These are phyloP conservation scores for Sminthurides aquaticus DNA, from an alignment of 2,888 invertebrate species.

Conservation along the genomic window DNA sequence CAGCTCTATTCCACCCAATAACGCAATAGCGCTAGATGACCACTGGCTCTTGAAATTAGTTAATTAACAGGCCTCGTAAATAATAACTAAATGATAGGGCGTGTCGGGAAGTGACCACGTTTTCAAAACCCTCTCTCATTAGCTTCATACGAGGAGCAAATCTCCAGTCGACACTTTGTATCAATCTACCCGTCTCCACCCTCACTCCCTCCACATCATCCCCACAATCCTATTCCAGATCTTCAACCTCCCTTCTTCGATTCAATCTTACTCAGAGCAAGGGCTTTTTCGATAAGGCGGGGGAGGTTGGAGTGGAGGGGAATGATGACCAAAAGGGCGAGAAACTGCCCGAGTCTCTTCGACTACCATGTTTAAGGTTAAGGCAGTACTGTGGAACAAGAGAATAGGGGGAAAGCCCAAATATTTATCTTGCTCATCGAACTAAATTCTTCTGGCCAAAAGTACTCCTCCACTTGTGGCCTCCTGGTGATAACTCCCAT, in stretches of 20 bases:
- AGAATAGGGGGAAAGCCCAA: constrained; percentile 4
- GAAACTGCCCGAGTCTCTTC: no score
- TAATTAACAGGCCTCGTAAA: neutral
- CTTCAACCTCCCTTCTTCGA: neutral
- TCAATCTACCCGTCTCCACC: constrained; percentile 14
- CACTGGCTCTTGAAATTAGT: neutral
- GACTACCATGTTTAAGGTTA: no score
- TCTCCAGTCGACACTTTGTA: constrained; percentile 24
- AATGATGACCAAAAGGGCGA: neutral
- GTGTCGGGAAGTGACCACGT: neutral
- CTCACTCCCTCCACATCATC: no score
- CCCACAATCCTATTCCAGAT: neutral
- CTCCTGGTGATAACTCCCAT: constrained; percentile 15
- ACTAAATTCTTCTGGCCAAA: constrained; percentile 5
- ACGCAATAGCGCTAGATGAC: no score
- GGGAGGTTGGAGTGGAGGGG: neutral
- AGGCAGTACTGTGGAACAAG: neutral
- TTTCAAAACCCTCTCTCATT: constrained; percentile 10
- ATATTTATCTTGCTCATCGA: constrained; percentile 16
- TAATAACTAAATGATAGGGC: neutral
- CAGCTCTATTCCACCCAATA: no score
- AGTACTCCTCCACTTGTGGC: no score
- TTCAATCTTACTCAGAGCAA: neutral
- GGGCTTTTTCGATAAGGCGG: neutral
- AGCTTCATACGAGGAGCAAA: constrained; percentile 13